These are phyloP conservation scores for Bactericera cockerelli DNA, from an alignment of 1,140 invertebrate species.

Conservation along the genomic window DNA sequence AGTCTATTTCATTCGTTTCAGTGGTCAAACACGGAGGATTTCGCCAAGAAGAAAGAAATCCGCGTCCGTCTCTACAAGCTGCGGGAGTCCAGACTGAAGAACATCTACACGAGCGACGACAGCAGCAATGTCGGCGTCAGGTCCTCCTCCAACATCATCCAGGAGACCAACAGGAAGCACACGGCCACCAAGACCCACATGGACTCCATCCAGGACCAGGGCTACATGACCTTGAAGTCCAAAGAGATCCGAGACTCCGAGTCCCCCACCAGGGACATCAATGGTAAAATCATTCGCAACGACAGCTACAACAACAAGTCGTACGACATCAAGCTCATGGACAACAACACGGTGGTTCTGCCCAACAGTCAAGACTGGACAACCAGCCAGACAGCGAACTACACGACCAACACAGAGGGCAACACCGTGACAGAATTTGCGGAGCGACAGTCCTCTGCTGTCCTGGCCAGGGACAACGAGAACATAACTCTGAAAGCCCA, in stretches of 20 bases:
- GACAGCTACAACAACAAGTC: conserved; percentile 21
- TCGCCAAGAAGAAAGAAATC: conserved; percentile 68
- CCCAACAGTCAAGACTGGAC: conserved; percentile 7
- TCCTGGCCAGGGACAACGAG: background rate
- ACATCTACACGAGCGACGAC: conserved; percentile 44
- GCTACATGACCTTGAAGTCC: conserved; percentile 53
- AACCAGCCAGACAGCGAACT: background rate
- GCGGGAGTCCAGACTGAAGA: conserved; percentile 53
- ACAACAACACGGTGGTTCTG: conserved; percentile 1
- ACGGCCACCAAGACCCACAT: conserved; percentile 37
- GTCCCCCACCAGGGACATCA: conserved; percentile 47
- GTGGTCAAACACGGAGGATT: conserved; percentile 75
- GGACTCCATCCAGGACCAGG: conserved; percentile 52
- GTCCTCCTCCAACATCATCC: conserved; percentile 6
- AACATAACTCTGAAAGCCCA: background rate
- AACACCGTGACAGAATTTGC: background rate
- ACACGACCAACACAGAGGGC: background rate
- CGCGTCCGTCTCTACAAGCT: conserved; percentile 64
- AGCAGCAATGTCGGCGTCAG: conserved; percentile 9
- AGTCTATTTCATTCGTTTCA: too few relatives aligned
- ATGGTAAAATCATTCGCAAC: conserved; percentile 17
- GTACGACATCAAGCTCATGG: background rate
- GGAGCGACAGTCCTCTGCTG: background rate
- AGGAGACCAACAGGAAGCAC: conserved; percentile 19
- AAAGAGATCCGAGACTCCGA: conserved; percentile 60